These are phyloP conservation scores for Drosophila watanabei DNA, from an alignment of 1,140 invertebrate genomes.

Conservation along the genomic window DNA sequence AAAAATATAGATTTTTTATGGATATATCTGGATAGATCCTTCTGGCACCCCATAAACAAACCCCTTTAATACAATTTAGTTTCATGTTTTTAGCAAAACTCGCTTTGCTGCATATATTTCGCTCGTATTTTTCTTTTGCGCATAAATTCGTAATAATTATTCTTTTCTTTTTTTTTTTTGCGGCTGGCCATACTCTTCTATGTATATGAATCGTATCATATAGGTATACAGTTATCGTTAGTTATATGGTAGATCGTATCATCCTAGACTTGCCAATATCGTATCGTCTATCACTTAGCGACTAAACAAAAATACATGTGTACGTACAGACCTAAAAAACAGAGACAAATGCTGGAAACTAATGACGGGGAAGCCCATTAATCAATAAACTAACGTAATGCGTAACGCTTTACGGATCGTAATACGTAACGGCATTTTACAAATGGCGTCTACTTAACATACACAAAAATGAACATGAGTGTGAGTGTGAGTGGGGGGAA, in stretches of 20 bases:
- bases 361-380: slow-evolving; percentile 68
- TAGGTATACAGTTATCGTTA: slow-evolving; percentile 57
- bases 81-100: slow-evolving; percentile 53
- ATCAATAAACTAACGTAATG: slow-evolving; percentile 54
- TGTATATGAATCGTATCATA: slow-evolving; percentile 38
- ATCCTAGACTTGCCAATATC: slow-evolving; percentile 63
- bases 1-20: too few species aligned
- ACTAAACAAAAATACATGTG: slow-evolving; percentile 54
- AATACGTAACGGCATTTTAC: slow-evolving; percentile 79
- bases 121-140: slow-evolving; percentile 56
- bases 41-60: background rate
- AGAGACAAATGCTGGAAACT: slow-evolving; percentile 63
- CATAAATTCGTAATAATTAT: slow-evolving; percentile 81
- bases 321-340: slow-evolving; percentile 61
- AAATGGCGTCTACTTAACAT: slow-evolving; percentile 66
- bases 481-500: slow-evolving; percentile 23
- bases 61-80: background rate
- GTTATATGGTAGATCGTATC: slow-evolving; percentile 71
- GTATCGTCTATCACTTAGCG: slow-evolving; percentile 78
- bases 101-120: slow-evolving; percentile 63
- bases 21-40: background rate
- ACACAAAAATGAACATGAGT: slow-evolving; percentile 46
- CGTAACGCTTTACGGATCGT: slow-evolving; percentile 46
- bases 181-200: slow-evolving; percentile 60
- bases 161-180: slow-evolving; percentile 26